These are phyloP conservation scores for Serinus canaria DNA, from an alignment of 2,113 vertebrate genomes.

Conservation along the genomic window DNA sequence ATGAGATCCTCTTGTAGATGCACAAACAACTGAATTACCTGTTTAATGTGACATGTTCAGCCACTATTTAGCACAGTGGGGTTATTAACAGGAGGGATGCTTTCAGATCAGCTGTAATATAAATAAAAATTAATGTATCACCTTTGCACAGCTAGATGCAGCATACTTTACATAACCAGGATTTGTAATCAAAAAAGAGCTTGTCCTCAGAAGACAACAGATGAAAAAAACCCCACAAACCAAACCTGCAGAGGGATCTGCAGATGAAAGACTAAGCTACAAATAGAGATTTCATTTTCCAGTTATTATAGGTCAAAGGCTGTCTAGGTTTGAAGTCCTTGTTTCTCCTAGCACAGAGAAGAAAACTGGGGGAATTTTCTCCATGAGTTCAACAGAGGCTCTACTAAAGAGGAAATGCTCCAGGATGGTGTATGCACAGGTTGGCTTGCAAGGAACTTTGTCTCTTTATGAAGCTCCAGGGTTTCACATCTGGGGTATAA, in stretches of 20 bases:
- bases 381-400: not conserved
- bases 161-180: not conserved
- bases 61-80: not conserved
- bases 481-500: not conserved
- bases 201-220: not conserved
- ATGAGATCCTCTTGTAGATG: not conserved
- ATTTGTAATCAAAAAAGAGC: not conserved
- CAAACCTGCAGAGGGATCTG: not conserved
- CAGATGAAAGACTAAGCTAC: not conserved
- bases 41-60: not conserved
- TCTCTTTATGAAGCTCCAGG: not conserved
- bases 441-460: not conserved
- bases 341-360: not conserved
- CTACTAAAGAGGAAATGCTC: not conserved
- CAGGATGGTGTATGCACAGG: not conserved
- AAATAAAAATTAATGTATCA: not conserved
- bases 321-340: not conserved
- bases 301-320: not conserved
- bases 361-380: not conserved
- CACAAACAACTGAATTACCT: not conserved
- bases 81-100: not conserved
- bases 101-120: not conserved
- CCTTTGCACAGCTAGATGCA: not conserved
- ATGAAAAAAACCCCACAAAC: rapidly evolving
- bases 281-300: not conserved